Percentiles rank a stretch among this genome's conserved stretches.
phyloP scores from a whole-genome alignment of 2,888 invertebrate species.

The Drosophila melanocephala region DNA sequence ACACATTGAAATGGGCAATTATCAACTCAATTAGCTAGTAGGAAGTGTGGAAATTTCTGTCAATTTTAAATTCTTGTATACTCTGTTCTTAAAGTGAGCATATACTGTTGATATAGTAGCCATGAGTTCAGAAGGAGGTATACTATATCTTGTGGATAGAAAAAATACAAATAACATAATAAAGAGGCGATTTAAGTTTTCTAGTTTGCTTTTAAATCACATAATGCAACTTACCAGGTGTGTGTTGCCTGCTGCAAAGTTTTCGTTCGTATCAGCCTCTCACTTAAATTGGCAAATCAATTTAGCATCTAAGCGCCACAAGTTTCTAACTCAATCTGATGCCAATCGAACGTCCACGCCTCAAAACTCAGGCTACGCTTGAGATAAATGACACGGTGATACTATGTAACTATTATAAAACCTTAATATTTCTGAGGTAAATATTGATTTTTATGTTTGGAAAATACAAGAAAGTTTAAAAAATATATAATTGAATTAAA shows the following conservation, averaged over 20 bases:
- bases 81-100: neutral
- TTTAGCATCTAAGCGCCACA: constrained; percentile 47
- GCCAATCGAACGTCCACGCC: constrained; percentile 17
- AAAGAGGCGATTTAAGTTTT: neutral
- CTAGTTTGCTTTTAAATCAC: neutral
- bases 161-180: neutral
- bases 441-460: neutral
- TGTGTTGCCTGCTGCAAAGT: constrained; percentile 11
- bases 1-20: constrained; percentile 12
- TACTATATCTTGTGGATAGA: neutral
- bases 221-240: neutral
- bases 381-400: neutral
- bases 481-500: neutral
- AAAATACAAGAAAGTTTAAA: neutral
- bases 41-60: constrained; percentile 13
- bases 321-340: constrained; percentile 42
- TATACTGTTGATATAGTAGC: neutral
- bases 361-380: neutral
- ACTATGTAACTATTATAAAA: neutral
- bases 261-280: constrained; percentile 3
- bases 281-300: constrained; percentile 52
- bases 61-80: constrained; percentile 2
- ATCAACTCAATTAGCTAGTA: neutral
- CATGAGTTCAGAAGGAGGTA: neutral
- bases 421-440: neutral